Evolutionary conservation across 2,888 invertebrate genomes (phyloP), one percentile per base, ranked within the genome.

Genomic region (Tinea semifulvella): DNA sequence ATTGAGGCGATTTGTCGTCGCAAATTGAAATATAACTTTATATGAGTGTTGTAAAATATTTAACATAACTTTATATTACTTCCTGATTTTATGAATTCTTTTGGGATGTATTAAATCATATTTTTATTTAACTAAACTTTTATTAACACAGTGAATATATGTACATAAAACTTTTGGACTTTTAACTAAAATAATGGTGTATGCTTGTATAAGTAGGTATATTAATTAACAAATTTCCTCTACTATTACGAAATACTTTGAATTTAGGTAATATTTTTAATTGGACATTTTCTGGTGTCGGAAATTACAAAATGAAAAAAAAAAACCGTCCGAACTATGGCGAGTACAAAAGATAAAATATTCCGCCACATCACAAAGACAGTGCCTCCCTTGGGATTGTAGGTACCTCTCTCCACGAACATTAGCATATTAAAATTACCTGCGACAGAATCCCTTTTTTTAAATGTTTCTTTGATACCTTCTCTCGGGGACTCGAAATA

Each of bases 381-480:
- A 45, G 47, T 45, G 47, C 45, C 44, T 53, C 54, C 54, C 53
- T n/a, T 5, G 49, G 48, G 57, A 38, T 14, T 18, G 50, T 49
- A 43, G 55, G 51, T 53, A 55, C 55, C 55, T 27, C 57, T 60
- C 61, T 59, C 56, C 61, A 57, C 56, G 56, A 53, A 58, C 60
- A 68, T 67, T 67, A 62, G 60, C 62, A 65, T 68, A 67, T 62
- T 63, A 61, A 68, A 68, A 65, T 68, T 64, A 59, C 58, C 58
- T 56, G 36, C 18, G 36, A 36, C 36, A 36, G 36, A 36, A 36
- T 36, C 36, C 36, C 36, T 36, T 36, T 36, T 26, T 36, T 36
- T 36, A 36, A 36, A 36, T 36, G 36, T 36, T 36, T 36, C 36
- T 36, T 36, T 36, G 36, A 36, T 36, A 36, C 36, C 18, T 36